Conservation (phyloP, 2,113 vertebrate genomes). For the Podarcis muralis region DNA sequence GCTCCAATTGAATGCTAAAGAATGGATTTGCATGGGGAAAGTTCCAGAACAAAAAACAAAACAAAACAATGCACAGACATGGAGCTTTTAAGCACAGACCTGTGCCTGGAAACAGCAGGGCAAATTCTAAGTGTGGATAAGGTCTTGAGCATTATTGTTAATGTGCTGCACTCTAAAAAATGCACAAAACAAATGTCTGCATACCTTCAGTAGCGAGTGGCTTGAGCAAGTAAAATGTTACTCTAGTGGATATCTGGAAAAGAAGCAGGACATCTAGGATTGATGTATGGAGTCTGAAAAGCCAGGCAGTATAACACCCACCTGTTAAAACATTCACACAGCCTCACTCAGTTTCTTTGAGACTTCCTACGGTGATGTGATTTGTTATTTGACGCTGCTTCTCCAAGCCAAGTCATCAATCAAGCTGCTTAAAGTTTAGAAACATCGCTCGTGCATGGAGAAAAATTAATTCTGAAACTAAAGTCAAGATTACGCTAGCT, state of each 20-base stretch:
- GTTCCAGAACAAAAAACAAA: no score
- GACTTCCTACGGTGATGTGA: constrained; percentile 54
- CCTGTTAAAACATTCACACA: constrained; percentile 39
- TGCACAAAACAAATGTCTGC: no score
- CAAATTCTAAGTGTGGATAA: no score
- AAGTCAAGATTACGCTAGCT: constrained; percentile 31
- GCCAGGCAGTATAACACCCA: neutral
- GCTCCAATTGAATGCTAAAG: no score
- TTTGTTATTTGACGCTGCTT: constrained; percentile 60
- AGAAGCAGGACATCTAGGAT: constrained; percentile 18
- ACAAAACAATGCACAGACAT: no score
- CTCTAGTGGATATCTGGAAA: neutral
- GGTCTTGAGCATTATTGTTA: no score
- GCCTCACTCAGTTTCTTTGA: constrained; percentile 55
- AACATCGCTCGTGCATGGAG: constrained; percentile 44
- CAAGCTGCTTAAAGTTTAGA: constrained; percentile 59
- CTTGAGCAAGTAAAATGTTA: neutral
- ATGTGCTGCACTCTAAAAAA: no score
- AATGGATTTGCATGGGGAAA: no score
- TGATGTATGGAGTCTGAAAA: constrained; percentile 6
- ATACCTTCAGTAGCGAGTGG: no score
- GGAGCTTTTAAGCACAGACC: no score
- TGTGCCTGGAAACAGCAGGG: no score
- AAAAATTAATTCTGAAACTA: constrained; percentile 39
- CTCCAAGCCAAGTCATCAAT: constrained; percentile 62